A percentile compares a stretch with the other conserved stretches of the same genome.
phyloP scores from a whole-genome alignment of 1,140 invertebrate genomes.

The Drosophila setifemur region DNA sequence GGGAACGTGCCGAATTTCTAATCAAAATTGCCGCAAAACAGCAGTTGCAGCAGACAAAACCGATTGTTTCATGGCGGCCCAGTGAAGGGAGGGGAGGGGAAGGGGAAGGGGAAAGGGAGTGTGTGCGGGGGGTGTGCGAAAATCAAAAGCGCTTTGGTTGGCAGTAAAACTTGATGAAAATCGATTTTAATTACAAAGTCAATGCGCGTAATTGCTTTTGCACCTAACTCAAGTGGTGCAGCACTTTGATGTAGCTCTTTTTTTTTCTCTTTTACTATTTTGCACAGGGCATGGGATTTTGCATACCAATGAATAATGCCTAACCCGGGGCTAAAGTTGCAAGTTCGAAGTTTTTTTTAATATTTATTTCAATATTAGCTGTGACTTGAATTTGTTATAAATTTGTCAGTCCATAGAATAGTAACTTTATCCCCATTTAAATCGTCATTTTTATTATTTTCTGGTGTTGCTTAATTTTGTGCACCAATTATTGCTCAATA shows the following conservation, averaged over 20 bases:
- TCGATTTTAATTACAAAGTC: conserved; percentile 81
- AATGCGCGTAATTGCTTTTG: conserved; percentile 77
- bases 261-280: conserved; percentile 12
- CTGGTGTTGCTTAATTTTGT: conserved; percentile 8
- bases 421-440: no score
- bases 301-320: neutral
- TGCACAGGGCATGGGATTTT: conserved; percentile 14
- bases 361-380: no score
- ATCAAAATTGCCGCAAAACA: conserved; percentile 72
- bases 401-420: no score
- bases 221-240: conserved; percentile 69
- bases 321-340: neutral
- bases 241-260: conserved; percentile 57
- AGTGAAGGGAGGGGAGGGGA: no score
- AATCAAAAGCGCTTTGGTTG: conserved; percentile 62
- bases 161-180: conserved; percentile 73
- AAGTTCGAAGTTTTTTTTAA: no score
- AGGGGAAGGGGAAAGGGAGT: no score
- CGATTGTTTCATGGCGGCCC: conserved; percentile 51
- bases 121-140: conserved; percentile 29
- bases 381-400: no score
- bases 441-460: no score
- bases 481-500: conserved; percentile 47
- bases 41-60: conserved; percentile 61
- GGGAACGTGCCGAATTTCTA: conserved; percentile 66